phyloP scores from a whole-genome alignment of 92 coral and sea anemone genomes.

The Epizoanthus rinbou region DNA sequence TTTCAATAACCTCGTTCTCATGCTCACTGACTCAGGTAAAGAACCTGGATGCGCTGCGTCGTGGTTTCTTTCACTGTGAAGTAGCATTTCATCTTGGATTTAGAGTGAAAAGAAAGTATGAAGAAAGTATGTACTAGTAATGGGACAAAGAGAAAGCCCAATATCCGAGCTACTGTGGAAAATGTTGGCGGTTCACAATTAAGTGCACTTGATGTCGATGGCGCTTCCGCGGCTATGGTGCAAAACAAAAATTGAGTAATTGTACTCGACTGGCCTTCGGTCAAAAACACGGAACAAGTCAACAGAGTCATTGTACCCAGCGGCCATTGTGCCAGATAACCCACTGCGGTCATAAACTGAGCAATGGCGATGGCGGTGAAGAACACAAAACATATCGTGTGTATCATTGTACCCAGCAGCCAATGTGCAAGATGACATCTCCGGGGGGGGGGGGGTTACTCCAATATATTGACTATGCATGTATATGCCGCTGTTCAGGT shows the following conservation, averaged over 20 bases:
- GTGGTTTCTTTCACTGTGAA: no score
- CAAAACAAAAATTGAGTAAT: background rate
- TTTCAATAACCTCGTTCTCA: no score
- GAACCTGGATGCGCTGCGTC: no score
- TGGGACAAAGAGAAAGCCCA: slow-evolving; percentile 14
- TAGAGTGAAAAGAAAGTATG: background rate
- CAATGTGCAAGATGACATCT: no score
- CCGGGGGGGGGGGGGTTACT: no score
- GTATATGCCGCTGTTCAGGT: no score
- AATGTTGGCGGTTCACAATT: background rate
- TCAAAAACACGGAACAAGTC: background rate
- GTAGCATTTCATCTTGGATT: no score
- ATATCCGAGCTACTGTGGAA: background rate
- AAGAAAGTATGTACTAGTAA: background rate
- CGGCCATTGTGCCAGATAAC: background rate
- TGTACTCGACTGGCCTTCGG: slow-evolving; percentile 1
- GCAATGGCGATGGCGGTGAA: background rate
- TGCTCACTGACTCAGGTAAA: no score
- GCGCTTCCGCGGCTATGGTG: background rate
- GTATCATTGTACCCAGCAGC: background rate
- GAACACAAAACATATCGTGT: background rate
- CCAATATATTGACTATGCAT: no score
- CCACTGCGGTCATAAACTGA: background rate
- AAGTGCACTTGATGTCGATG: slow-evolving; percentile 2
- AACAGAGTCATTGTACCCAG: background rate